Evolutionary conservation across 2,888 invertebrate species (phyloP), one percentile per base, ranked within the genome.

Genomic region (Polymixis lichenea): DNA sequence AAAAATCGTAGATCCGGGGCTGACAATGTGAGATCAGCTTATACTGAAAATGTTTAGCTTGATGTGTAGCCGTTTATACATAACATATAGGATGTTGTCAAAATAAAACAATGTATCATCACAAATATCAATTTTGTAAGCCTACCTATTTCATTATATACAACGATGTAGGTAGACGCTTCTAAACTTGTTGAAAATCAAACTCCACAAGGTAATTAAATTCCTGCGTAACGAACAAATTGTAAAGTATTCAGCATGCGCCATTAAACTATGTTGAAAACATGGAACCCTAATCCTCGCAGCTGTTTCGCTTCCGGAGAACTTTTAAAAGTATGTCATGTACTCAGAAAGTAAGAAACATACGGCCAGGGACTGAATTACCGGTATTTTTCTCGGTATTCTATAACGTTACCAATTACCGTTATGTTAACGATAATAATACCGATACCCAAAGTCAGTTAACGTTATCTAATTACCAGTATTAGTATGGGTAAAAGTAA

Each of bases 121-220:
- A 13, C 0, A 46, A 38, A 62, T 46, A 43, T 46, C 17, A 38
- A 38, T 38, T 38, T 38, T 38, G 38, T 38, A 38, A 38, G 38
- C 38, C 38, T 38, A 38, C 38, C 3, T 38, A 38, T 38, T 69
- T 28, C 4, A n/a, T n/a, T n/a, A 28, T 38, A 25, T 43, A 55
- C 22, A 60, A 4, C 11, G 32, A 25, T 4, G 17, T 38, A 25
- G n/a, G 19, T 38, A 25, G 19, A 51, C 15, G 5, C 55, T 28
- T 55, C 53, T n/a, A 15, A 55, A 55, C 13, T 22, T 49, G 28
- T 28, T 32, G 70, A 32, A 61, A 51, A 62, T 38, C 46, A 15
- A 9, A 25, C 6, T n/a, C 7, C 70, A 43, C 15, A 72, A n/a
- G 66, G 56, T 72, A 61, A 49, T 75, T 25, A 71, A 75, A 75